Percentiles rank a stretch among this genome's conserved stretches.
These are phyloP conservation scores for Drosophila colorata DNA, from an alignment of 2,888 invertebrate genomes.

Conservation along the genomic window DNA sequence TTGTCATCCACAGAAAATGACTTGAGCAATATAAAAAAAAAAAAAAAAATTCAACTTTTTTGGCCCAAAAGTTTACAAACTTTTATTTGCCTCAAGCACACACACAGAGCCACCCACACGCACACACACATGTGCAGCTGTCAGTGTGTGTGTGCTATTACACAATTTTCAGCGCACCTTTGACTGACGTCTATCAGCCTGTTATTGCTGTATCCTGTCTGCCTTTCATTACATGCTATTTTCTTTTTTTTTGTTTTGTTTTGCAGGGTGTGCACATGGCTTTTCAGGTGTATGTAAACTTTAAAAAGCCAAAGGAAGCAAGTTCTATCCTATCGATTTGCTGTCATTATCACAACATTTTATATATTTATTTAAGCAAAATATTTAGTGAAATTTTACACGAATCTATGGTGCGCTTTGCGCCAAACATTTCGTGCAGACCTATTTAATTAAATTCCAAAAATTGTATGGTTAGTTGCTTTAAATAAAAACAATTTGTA, in stretches of 20 bases:
- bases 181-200: slow-evolving; percentile 52
- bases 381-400: too few species aligned
- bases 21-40: slow-evolving; percentile 37
- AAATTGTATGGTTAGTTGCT: too few species aligned
- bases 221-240: background rate
- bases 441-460: background rate
- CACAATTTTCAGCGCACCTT: slow-evolving; percentile 25
- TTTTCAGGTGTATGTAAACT: background rate
- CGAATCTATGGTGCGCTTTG: background rate
- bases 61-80: slow-evolving; percentile 43
- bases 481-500: too few species aligned
- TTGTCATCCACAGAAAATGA: slow-evolving; percentile 71
- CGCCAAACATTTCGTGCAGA: background rate
- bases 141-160: background rate
- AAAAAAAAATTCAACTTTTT: slow-evolving; percentile 28
- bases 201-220: slow-evolving; percentile 26
- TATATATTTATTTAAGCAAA: background rate
- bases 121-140: slow-evolving; percentile 16
- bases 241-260: background rate
- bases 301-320: background rate
- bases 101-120: slow-evolving; percentile 3
- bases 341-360: slow-evolving; percentile 9
- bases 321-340: slow-evolving; percentile 10
- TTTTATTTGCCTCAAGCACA: slow-evolving; percentile 40
- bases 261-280: background rate